Base-by-base conservation (phyloP, 2,797 vertebrate genomes). In the Lithobates sylvaticus region DNA sequence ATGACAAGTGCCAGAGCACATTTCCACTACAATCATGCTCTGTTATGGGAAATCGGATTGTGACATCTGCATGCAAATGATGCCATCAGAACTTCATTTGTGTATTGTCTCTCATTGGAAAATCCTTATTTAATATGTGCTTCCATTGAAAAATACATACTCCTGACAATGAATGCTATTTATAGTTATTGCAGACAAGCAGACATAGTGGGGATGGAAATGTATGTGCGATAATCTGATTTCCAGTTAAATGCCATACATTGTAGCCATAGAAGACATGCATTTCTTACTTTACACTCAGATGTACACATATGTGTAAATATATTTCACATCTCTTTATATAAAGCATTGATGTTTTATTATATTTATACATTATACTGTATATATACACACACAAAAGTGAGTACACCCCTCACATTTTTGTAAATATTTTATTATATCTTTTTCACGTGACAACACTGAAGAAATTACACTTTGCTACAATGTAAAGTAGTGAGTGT, bases 61-160 rank as follows among this genome's bases (percentile, higher is more conserved):
- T 79, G 81, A 83, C 73, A 68, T 74, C 67, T 29, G 71, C 75
- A 64, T 29, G 27, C 58, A 78, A 75, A 86, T 32, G 12, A 71
- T 36, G 50, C 21, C 58, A 23, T 34, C 23, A 58, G 61, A 88
- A 89, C 84, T 83, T 83, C 76, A 78, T 88, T 78, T 18, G 23
- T 82, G 26, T 86, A 89, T 84, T 83, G 83, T 81, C 42, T 44
- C 50, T 0, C 73, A 83, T 85, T 44, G 86, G 77, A 81, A 50
- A 79, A 71, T 85, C 90, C 86, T 90, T 88, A 90, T 89, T 91
- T 88, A 90, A 80, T 90, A 42, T 91, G 89, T 76, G 89, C 91
- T 90, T 89, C 91, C 90, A 90, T 90, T 77, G 86, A 71, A 88
- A 88, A 92, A 29, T 34, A 21, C 69, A 88, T 47, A 16, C 29